Percentiles rank a stretch among this genome's conserved stretches.
These are phyloP conservation scores for Acromyrmex charruanus DNA, from an alignment of 1,140 invertebrate species.

Conservation along the genomic window DNA sequence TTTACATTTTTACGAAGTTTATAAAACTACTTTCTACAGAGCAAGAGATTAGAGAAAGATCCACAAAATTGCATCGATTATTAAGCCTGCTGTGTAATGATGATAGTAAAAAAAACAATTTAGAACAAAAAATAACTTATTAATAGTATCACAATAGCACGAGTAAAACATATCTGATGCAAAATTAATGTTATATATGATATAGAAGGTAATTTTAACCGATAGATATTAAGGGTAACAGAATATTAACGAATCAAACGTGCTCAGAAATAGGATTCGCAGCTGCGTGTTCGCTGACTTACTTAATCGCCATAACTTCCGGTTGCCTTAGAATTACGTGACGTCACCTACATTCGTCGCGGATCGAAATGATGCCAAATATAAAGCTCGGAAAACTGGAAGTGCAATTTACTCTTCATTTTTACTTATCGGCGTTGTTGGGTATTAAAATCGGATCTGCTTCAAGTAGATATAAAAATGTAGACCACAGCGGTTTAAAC, in stretches of 20 bases:
- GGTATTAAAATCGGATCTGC: background rate
- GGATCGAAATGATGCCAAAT: constrained; percentile 61
- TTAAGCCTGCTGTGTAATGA: background rate
- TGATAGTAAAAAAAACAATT: background rate
- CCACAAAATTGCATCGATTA: background rate
- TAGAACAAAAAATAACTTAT: background rate
- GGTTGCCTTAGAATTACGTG: constrained; percentile 68
- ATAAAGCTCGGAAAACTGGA: constrained; percentile 48
- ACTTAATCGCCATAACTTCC: constrained; percentile 77
- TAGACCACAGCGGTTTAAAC: background rate
- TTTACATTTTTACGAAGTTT: background rate
- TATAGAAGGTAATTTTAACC: constrained; percentile 8
- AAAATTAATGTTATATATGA: background rate
- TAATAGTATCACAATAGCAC: no score
- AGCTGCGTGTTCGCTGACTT: constrained; percentile 70
- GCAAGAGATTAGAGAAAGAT: background rate
- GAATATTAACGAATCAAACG: constrained; percentile 40
- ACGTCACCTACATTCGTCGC: constrained; percentile 68
- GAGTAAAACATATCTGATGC: background rate
- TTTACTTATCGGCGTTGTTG: constrained; percentile 18
- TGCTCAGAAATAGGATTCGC: constrained; percentile 77
- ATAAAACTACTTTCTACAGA: background rate
- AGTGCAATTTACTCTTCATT: background rate
- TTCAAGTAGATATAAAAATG: background rate
- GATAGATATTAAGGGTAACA: constrained; percentile 42